phyloP scores from a whole-genome alignment of 2,888 invertebrate genomes.

The Andrena camellia region DNA sequence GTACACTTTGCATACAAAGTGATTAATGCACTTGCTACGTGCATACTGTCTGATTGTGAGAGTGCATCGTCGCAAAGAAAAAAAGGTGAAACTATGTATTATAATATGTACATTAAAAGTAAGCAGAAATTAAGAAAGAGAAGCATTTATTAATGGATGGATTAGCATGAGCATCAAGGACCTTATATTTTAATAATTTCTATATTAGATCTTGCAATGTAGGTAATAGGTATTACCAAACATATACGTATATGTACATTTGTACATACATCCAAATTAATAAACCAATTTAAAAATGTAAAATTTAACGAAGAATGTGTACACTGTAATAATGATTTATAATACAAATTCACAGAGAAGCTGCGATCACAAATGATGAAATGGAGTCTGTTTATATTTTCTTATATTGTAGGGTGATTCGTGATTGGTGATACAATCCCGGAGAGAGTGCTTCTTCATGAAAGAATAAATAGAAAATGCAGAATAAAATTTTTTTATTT shows the following conservation, averaged over 20 bases:
- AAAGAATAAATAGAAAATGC: no score
- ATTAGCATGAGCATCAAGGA: no score
- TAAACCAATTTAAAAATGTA: not conserved
- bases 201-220: no score
- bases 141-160: no score
- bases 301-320: not conserved
- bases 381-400: not conserved
- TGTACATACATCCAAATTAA: not conserved
- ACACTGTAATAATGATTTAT: not conserved
- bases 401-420: not conserved
- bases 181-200: no score
- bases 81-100: slow-evolving; percentile 44
- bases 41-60: slow-evolving; percentile 60
- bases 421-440: no score
- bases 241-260: no score
- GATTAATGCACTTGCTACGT: slow-evolving; percentile 64
- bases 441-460: no score
- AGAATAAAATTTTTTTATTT: no score
- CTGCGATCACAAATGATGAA: not conserved
- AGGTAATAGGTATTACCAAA: no score
- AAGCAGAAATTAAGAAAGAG: no score
- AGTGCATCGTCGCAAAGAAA: slow-evolving; percentile 63
- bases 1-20: slow-evolving; percentile 6
- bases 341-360: not conserved
- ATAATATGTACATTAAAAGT: no score